These are phyloP conservation scores for Drosophila grimshawi DNA, from an alignment of 1,140 invertebrate species.

Conservation along the genomic window DNA sequence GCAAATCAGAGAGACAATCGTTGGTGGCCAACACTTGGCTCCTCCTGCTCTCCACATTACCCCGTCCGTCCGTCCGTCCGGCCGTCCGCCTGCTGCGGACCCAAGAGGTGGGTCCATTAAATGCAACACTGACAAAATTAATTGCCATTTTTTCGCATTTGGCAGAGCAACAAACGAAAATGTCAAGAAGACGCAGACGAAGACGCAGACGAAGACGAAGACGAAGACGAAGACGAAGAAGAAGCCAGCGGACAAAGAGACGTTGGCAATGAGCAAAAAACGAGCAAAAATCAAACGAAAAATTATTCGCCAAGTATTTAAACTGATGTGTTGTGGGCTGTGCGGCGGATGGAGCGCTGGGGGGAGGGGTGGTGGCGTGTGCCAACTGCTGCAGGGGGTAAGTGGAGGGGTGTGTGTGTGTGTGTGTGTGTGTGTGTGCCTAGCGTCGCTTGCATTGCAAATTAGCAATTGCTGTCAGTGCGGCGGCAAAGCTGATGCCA, in stretches of 20 bases:
- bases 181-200: conserved; percentile 58
- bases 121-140: conserved; percentile 82
- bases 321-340: conserved; percentile 12
- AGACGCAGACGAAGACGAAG: conserved; percentile 18
- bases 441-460: conserved; percentile 65
- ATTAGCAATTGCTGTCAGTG: conserved; percentile 70
- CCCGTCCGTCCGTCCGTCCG: no score
- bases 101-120: conserved; percentile 65
- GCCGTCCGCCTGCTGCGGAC: no score
- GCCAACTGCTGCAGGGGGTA: conserved; percentile 1
- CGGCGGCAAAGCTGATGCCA: conserved; percentile 8
- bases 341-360: background rate
- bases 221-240: background rate
- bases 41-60: background rate
- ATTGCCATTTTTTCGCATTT: conserved; percentile 81
- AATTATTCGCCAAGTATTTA: conserved; percentile 48
- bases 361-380: background rate
- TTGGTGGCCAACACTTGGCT: background rate
- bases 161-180: conserved; percentile 80
- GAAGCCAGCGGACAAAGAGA: conserved; percentile 12
- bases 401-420: no score
- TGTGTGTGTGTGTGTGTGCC: no score
- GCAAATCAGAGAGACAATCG: conserved; percentile 1
- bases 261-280: conserved; percentile 20
- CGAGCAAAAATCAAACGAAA: conserved; percentile 40